Base-by-base conservation (phyloP, 2,113 vertebrate species). In the Mesitornis unicolor region DNA sequence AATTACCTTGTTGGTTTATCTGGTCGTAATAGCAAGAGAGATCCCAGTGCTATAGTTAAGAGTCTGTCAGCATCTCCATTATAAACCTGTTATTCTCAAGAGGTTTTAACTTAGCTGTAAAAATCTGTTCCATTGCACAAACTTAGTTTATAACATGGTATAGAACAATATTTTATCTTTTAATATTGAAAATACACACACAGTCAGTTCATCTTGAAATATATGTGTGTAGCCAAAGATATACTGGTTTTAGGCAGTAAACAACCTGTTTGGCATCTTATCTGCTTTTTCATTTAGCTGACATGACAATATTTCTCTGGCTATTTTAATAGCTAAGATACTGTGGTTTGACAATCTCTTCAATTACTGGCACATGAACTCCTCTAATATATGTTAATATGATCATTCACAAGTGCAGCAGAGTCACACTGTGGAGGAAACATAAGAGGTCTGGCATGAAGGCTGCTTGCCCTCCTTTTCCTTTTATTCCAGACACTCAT, bases 1-100 rank as follows among this genome's bases (percentile, higher is more conserved):
- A 97, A 97, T 97, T 97, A 95, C 91, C 95, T 94, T 95, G 89
- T 97, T 96, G 95, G 95, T 97, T 96, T 97, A 96, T 97, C 95
- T 97, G 96, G 96, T 95, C 96, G 87, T 87, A 97, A 96, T 22
- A 95, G 91, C 91, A 90, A 82, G 61, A 82, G 74, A 96, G 67
- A 97, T 96, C 97, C 95, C 95, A 79, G 61, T 70, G 93, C 91
- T 94, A 65, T 45, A 95, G 94, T 97, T 97, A 94, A 75, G 85
- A 77, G 64, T 84, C 89, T 97, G 97, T 96, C 97, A 96, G 87
- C 93, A 93, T 95, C 95, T 96, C 96, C 93, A 95, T 97, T 97
- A 93, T 56, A 90, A 92, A 84, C 31, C 74, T 60, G 42, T 92
- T 77, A 70, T 57, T 84, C 95, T 97, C 96, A 77, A 82, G 93